A percentile compares a stretch with the other conserved stretches of the same genome.
phyloP scores from a whole-genome alignment of 2,888 invertebrate species.

The Xylophagus ater region DNA sequence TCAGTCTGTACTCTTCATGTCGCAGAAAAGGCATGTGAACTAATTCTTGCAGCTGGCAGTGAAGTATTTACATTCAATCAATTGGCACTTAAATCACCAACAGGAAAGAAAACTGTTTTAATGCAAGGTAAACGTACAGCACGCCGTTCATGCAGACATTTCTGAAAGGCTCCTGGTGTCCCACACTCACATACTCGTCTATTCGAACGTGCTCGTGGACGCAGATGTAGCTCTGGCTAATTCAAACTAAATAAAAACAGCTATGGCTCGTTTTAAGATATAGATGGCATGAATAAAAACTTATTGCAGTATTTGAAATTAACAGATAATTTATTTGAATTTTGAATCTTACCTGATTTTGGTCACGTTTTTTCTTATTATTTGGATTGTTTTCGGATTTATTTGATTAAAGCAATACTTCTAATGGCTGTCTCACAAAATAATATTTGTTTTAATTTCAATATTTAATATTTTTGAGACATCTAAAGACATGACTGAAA shows the following conservation, averaged over 20 bases:
- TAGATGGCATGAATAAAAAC: too few species aligned
- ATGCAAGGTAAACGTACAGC: constrained; percentile 91
- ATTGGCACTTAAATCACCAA: constrained; percentile 84
- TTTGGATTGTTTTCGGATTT: too few species aligned
- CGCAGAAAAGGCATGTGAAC: constrained; percentile 87
- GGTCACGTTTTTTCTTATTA: too few species aligned
- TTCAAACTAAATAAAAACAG: background rate
- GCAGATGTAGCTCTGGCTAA: constrained; percentile 85
- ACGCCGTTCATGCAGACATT: constrained; percentile 91
- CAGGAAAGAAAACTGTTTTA: constrained; percentile 87
- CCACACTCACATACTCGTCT: constrained; percentile 97
- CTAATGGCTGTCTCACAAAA: too few species aligned
- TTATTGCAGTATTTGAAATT: too few species aligned
- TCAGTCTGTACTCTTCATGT: constrained; percentile 89
- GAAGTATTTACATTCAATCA: constrained; percentile 97
- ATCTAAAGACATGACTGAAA: too few species aligned
- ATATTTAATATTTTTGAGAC: too few species aligned
- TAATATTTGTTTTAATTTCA: too few species aligned
- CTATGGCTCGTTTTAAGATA: background rate
- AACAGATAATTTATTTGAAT: too few species aligned
- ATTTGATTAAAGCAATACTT: too few species aligned
- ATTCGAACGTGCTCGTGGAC: constrained; percentile 92
- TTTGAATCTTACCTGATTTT: too few species aligned
- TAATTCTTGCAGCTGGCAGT: constrained; percentile 93
- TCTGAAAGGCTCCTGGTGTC: constrained; percentile 95